These are phyloP conservation scores for Rhopalosiphum padi DNA, from an alignment of 1,140 invertebrate species.

Conservation along the genomic window DNA sequence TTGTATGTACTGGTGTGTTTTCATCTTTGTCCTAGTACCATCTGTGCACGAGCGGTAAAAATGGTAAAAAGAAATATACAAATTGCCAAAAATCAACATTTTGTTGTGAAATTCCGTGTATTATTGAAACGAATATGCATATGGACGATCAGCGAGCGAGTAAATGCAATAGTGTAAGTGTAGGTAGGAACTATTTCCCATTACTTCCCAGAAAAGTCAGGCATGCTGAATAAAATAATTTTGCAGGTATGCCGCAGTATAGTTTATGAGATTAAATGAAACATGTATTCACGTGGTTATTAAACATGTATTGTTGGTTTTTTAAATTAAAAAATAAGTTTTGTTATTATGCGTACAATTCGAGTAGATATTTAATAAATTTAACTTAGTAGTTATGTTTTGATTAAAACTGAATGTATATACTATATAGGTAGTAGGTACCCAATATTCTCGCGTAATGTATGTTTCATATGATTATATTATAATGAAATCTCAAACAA, in stretches of 20 bases:
- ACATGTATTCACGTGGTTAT: background rate
- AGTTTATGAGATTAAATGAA: background rate
- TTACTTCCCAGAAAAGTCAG: background rate
- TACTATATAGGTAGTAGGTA: background rate
- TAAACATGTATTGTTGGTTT: background rate
- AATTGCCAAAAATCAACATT: background rate
- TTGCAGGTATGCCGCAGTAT: background rate
- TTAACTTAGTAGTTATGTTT: background rate
- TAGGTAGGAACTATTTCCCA: no score
- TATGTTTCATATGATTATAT: background rate
- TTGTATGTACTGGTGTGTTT: background rate
- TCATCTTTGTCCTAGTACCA: background rate
- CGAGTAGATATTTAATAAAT: background rate
- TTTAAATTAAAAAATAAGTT: background rate
- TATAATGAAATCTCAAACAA: background rate
- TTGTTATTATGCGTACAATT: background rate
- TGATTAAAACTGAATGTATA: background rate
- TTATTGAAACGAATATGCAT: background rate
- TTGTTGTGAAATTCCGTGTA: background rate
- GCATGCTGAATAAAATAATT: background rate
- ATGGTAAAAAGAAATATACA: background rate
- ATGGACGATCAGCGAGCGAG: background rate
- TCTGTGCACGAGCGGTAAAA: conserved; percentile 1
- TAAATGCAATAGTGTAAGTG: background rate
- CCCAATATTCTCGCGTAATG: background rate